Percentiles rank a stretch among this genome's conserved stretches.
Conservation (phyloP, 2,888 invertebrate genomes). For the Tiphia femorata region DNA sequence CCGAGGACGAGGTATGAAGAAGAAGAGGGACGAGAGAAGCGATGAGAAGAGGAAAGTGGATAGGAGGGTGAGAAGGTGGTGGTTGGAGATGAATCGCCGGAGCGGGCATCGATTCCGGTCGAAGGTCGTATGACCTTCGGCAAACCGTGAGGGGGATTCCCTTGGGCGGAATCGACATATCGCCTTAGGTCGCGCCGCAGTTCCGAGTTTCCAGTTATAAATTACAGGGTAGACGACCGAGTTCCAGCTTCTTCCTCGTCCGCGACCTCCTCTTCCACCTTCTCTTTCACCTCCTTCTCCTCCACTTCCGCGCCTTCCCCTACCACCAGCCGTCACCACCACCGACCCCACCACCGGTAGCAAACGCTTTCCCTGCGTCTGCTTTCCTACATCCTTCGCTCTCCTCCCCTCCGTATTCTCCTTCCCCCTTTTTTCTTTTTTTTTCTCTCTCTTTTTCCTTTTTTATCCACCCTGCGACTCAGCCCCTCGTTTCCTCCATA, state of each 20-base stretch:
- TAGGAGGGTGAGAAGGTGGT: too few species aligned
- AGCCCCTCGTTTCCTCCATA: constrained; percentile 1
- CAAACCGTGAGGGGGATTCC: constrained; percentile 35
- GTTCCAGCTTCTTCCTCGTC: constrained; percentile 40
- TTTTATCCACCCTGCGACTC: not conserved
- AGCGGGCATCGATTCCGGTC: constrained; percentile 42
- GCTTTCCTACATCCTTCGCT: too few species aligned
- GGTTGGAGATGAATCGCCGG: too few species aligned
- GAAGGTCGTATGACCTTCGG: constrained; percentile 51
- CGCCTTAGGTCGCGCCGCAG: constrained; percentile 52
- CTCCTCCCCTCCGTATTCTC: constrained; percentile 4
- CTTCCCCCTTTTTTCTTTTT: constrained; percentile 6
- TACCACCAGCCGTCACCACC: not conserved
- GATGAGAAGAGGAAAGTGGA: constrained; percentile 18
- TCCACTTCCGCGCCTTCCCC: constrained; percentile 1
- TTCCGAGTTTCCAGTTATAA: constrained; percentile 55
- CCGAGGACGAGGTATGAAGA: not conserved
- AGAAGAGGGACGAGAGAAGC: not conserved
- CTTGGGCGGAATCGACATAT: constrained; percentile 50
- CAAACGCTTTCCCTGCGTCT: too few species aligned
- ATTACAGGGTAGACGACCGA: constrained; percentile 54
- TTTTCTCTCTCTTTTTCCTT: constrained; percentile 1
- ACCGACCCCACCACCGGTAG: too few species aligned
- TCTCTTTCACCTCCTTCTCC: constrained; percentile 2
- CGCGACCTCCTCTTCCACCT: not conserved